Base-by-base conservation (phyloP, 2,113 vertebrate species). In the Neolamprologus tretocephalus region DNA sequence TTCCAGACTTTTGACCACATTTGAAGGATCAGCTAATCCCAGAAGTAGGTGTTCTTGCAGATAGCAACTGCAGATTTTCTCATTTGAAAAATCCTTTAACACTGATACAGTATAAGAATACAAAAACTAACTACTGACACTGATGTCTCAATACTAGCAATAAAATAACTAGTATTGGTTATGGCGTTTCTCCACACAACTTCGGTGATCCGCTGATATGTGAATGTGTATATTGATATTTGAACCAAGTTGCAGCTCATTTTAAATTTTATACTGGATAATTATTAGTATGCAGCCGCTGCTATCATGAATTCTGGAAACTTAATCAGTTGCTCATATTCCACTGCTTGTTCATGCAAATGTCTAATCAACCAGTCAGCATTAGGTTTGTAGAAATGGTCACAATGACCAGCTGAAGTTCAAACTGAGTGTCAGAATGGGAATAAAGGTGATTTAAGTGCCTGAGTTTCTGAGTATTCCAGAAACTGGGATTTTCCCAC, bases 1-100 rank as follows among this genome's bases (percentile, higher is more conserved):
- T 73, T 92, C 79, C 88, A 91, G 61, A 89, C 85, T 82, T 84
- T 86, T 55, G 53, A 88, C 82, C 85, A 85, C 85, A 87, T 88
- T 88, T 87, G 55, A 75, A 54, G 75, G 45, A 85, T 88, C 80
- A 86, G 26, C 71, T 89, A 55, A 83, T 87, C 57, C 31, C 45
- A 88, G 57, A 57, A 79, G 55, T 33, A 68, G 33, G 68, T 37
- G 86, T 81, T 86, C 45, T 54, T 53, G 21, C 26, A 53, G 57
- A 66, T 81, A 81, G 33, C 51, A 53, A 28, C 49, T 53, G 33
- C 53, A 63, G 42, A 37, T 51, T 58, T 82, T 47, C 7, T 23
- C 11, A 57, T 37, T 79, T 49, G 61, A 66, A 90, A 80, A 85
- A 85, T 28, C 21, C 16, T 78, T 87, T 57, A 35, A 80, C 17